Evolutionary conservation across 30 jellyfish, hydroid and myxozoan species (phyloP), one percentile per base, ranked within the genome.

Genomic region (Catostylus mosaicus): DNA sequence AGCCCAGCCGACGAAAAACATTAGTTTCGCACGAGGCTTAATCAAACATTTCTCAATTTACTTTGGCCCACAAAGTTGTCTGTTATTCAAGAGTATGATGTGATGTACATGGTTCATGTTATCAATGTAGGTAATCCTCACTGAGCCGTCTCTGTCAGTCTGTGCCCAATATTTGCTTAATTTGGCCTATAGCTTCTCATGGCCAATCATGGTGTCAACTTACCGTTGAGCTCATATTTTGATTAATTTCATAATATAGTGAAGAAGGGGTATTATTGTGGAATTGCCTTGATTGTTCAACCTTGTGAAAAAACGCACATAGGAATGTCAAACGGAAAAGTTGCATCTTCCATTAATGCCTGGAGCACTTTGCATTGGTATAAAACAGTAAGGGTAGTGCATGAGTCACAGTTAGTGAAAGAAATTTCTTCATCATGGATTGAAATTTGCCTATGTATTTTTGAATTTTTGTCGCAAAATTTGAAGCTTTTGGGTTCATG

Each of bases 1-100:
- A n/a, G n/a, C n/a, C n/a, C n/a, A n/a, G n/a, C n/a, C n/a, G n/a
- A n/a, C 14, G 54, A 14, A 40, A 40, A 40, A 40, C 14, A 40
- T 7, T 14, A 40, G 14, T 40, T 62, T 62, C 50, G 75, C 67
- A 52, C 67, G 67, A 23, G 29, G 51, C 22, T 67, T 67, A 24
- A 2, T 29, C 14, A 36, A 35, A 35, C 14, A 67, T 36, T 52
- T n/a, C 67, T 52, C 7, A 52, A 52, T 52, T 6, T 20, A 16
- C 29, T 16, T 20, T 52, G 67, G 30, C 67, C 30, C n/a, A 2
- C 30, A 20, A 52, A 52, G 19, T 16, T 26, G 30, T 10, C 67
- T 52, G 27, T 52, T 52, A 52, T 52, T 52, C 24, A 52, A 52
- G 19, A 52, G 19, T 26, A 16, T 52, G 24, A 3, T 10, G 3